These are phyloP conservation scores for Pteruthius melanotis DNA, from an alignment of 2,113 vertebrate genomes.

Conservation along the genomic window DNA sequence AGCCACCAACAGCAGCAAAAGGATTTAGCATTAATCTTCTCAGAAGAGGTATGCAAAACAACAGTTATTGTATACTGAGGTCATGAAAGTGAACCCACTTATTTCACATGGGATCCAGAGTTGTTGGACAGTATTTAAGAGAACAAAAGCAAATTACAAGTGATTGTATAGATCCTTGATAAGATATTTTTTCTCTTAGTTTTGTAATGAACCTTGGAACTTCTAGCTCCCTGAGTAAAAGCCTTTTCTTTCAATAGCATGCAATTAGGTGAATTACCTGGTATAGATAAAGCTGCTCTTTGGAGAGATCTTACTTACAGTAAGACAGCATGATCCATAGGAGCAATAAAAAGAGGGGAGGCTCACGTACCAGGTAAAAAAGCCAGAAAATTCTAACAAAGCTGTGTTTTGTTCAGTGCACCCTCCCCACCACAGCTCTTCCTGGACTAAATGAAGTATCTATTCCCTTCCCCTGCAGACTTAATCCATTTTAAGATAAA, in stretches of 20 bases:
- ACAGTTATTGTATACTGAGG: not conserved
- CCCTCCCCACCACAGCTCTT: not conserved
- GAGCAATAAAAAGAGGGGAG: not conserved
- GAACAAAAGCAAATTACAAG: constrained; percentile 16
- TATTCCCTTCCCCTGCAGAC: not conserved
- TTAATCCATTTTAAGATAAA: not conserved
- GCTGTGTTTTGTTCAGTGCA: not conserved
- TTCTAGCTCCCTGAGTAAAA: not conserved
- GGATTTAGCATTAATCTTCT: not conserved
- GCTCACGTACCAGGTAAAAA: not conserved
- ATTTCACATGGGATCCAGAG: not conserved
- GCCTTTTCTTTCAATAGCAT: constrained; percentile 30
- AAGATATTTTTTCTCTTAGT: constrained; percentile 33
- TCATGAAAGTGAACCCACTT: not conserved
- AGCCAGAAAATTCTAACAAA: not conserved
- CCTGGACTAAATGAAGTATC: not conserved
- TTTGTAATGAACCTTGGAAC: constrained; percentile 47
- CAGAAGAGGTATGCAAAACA: not conserved
- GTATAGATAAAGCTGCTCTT: constrained; percentile 40
- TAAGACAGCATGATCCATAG: not conserved
- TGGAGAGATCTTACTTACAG: not conserved
- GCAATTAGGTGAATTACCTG: constrained; percentile 49
- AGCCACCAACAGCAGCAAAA: not conserved
- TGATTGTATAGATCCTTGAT: constrained; percentile 9
- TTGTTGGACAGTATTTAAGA: not conserved